Base-by-base conservation (phyloP, 2,797 vertebrate genomes). In the Platalea minor region DNA sequence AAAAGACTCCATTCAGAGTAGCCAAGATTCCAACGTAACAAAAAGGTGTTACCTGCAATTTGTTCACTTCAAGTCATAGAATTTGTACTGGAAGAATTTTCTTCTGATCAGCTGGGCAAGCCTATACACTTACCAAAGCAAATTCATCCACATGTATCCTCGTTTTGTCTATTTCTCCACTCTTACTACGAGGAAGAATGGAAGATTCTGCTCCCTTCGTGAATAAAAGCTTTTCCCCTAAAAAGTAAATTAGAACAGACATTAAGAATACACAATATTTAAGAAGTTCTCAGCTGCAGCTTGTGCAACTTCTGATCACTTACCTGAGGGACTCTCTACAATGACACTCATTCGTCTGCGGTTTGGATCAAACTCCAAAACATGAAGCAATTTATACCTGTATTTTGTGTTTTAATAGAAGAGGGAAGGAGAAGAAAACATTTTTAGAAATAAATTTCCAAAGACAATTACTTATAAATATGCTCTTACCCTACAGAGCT, bases 271-370 rank as follows among this genome's bases (percentile, higher is more conserved):
- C 5, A 37, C 5, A 15, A 8, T 3, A 2, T 43, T 83, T 29
- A 68, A 75, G 48, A 60, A 91, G 16, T 35, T 84, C 46, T 69
- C 23, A 78, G 13, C 35, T 39, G 74, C 43, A 94, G 85, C n/a
- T 65, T 67, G 35, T 53, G 15, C n/a, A 76, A 65, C 37, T 79
- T 92, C 50, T 89, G 26, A 56, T 65, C 29, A 35, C 95, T 95
- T 98, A 99, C 99, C 99, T 97, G 98, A 98, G 46, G 99, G 98
- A 86, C 98, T 98, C 96, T 99, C 98, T 35, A 99, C 98, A 78
- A 99, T 99, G 93, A 99, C 99, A 69, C 99, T 99, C 99, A 99
- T 99, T 93, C 99, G 98, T 78, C 99, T 98, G 93, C 99, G 99
- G 96, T 99, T 97, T 53, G 99, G 98, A 97, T 99, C 99, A 91